These are phyloP conservation scores for Meandrusa payeni DNA, from an alignment of 2,888 invertebrate genomes.

Conservation along the genomic window DNA sequence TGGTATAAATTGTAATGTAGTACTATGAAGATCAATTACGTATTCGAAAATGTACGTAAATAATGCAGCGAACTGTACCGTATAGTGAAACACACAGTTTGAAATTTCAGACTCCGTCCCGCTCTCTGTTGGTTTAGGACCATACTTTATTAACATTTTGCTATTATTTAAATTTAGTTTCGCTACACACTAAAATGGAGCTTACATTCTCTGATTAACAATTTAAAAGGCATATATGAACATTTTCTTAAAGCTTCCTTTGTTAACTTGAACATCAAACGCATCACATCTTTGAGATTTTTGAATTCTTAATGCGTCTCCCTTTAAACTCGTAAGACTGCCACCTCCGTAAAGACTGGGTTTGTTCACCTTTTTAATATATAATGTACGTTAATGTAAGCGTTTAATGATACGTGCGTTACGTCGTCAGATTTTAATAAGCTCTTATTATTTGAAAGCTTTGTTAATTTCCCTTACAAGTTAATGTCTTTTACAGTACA, in stretches of 20 bases:
- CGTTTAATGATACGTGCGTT: conserved; percentile 21
- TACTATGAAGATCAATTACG: no score
- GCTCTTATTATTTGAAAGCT: conserved; percentile 21
- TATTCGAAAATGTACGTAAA: no score
- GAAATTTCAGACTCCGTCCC: conserved; percentile 29
- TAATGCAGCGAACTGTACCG: conserved; percentile 28
- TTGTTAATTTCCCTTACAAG: conserved; percentile 9
- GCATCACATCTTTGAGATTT: conserved; percentile 32
- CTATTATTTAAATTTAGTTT: conserved; percentile 44
- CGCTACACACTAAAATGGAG: conserved; percentile 39
- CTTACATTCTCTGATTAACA: conserved; percentile 35
- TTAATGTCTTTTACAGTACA: conserved; percentile 1
- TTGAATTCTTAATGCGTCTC: conserved; percentile 39
- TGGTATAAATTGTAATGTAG: no score
- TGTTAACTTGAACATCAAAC: conserved; percentile 38
- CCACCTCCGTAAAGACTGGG: conserved; percentile 27
- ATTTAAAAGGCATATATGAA: conserved; percentile 36
- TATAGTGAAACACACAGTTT: conserved; percentile 29
- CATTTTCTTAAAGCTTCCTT: conserved; percentile 32
- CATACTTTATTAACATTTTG: conserved; percentile 36
- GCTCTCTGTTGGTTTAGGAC: conserved; percentile 35
- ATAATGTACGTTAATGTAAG: conserved; percentile 29
- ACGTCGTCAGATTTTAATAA: conserved; percentile 17
- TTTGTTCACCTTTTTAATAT: conserved; percentile 29
- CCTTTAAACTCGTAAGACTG: conserved; percentile 28